phyloP scores from a whole-genome alignment of 2,797 vertebrate genomes.

The Botia almorhae region DNA sequence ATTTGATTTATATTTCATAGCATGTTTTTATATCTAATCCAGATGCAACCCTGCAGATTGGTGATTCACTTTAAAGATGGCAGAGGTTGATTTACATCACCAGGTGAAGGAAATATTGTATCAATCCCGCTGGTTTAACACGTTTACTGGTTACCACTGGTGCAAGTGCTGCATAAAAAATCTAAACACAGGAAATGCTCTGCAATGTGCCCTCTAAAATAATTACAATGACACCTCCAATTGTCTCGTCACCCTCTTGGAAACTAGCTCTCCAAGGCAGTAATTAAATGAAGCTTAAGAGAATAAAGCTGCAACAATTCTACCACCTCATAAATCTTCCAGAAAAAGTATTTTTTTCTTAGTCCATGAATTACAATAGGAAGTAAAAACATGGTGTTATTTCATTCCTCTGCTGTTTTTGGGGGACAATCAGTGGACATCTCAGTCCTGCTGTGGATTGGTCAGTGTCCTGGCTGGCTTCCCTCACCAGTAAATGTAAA shows the following conservation, averaged over 20 bases:
- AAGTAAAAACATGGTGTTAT: conserved; percentile 79
- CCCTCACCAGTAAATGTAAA: conserved; percentile 78
- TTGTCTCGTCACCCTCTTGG: conserved; percentile 78
- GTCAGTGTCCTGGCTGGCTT: conserved; percentile 81
- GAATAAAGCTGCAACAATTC: conserved; percentile 74
- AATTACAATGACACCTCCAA: conserved; percentile 84
- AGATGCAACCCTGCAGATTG: conserved; percentile 73
- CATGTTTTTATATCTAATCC: conserved; percentile 76
- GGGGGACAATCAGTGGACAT: conserved; percentile 85
- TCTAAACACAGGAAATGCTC: conserved; percentile 65
- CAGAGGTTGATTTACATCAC: conserved; percentile 71
- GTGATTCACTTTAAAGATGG: conserved; percentile 81
- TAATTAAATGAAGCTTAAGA: conserved; percentile 80
- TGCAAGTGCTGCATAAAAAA: conserved; percentile 65
- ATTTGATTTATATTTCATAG: conserved; percentile 75
- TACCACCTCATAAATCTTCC: conserved; percentile 79
- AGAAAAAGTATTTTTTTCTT: conserved; percentile 81
- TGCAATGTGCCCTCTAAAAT: conserved; percentile 73
- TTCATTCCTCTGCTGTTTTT: conserved; percentile 85
- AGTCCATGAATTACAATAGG: conserved; percentile 57
- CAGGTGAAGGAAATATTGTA: conserved; percentile 77
- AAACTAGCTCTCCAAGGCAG: conserved; percentile 70
- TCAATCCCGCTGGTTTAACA: conserved; percentile 81
- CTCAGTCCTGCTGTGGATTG: conserved; percentile 84
- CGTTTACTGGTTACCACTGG: conserved; percentile 74